Conservation (phyloP, 64 coral and sea anemone genomes). For the Porites lutea region DNA sequence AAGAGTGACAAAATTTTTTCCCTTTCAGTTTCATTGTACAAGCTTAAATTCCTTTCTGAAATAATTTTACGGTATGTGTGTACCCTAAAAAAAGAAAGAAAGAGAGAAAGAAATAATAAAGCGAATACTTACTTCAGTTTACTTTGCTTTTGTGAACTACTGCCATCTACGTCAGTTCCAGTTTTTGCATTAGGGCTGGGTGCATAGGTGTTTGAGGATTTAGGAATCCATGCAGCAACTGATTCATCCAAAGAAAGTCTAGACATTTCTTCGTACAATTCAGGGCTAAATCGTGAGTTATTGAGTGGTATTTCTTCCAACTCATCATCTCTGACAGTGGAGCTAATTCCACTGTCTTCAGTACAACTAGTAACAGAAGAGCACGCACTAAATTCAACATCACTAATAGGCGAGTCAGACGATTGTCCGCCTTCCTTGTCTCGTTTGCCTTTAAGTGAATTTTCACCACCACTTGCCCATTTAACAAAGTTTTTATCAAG, state of each 20-base stretch:
- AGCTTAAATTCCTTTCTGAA: background rate
- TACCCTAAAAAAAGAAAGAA: background rate
- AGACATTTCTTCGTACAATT: conserved; percentile 84
- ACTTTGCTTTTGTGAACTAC: conserved; percentile 50
- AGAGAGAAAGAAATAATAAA: background rate
- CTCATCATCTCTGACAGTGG: conserved; percentile 90
- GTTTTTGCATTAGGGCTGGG: conserved; percentile 39
- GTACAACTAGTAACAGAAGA: conserved; percentile 87
- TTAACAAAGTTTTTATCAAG: conserved; percentile 40
- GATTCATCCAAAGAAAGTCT: conserved; percentile 69
- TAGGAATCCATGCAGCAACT: conserved; percentile 86
- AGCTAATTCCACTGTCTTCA: conserved; percentile 92
- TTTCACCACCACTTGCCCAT: conserved; percentile 7
- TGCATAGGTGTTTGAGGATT: conserved; percentile 82
- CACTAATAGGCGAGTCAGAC: conserved; percentile 90
- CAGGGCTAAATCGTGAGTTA: conserved; percentile 63
- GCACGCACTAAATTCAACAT: conserved; percentile 87
- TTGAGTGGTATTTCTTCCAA: conserved; percentile 91
- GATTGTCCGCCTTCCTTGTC: conserved; percentile 53
- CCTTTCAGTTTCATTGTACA: conserved; percentile 23
- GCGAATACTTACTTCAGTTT: conserved; percentile 69
- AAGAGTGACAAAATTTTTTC: background rate
- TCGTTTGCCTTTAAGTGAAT: conserved; percentile 9
- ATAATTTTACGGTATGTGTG: too few species aligned
- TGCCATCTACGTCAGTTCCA: conserved; percentile 4